These are phyloP conservation scores for Diaprepes abbreviatus DNA, from an alignment of 2,888 invertebrate species.

Conservation along the genomic window DNA sequence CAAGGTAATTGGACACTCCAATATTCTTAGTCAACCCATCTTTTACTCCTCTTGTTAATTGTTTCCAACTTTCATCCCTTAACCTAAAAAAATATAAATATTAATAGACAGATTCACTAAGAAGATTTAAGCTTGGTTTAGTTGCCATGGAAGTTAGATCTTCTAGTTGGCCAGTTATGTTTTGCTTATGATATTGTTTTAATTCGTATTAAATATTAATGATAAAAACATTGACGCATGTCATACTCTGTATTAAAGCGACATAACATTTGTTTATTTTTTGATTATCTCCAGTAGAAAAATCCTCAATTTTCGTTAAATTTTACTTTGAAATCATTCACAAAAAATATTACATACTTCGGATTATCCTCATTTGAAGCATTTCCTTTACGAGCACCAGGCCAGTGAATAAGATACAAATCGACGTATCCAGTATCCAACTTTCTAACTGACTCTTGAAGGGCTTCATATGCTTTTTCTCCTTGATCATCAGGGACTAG, in stretches of 20 bases:
- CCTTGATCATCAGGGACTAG: constrained; percentile 75
- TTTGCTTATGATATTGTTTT: too few species aligned
- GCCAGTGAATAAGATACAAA: constrained; percentile 87
- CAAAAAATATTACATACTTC: constrained; percentile 44
- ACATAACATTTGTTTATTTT: too few species aligned
- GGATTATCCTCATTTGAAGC: constrained; percentile 66
- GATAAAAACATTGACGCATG: too few species aligned
- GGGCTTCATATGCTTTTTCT: constrained; percentile 68
- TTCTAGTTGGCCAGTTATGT: too few species aligned
- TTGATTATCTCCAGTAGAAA: too few species aligned
- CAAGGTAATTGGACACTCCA: constrained; percentile 87
- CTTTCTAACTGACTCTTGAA: constrained; percentile 73
- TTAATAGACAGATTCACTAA: too few species aligned
- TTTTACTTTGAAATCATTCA: too few species aligned
- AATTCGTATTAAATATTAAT: too few species aligned
- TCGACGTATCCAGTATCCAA: constrained; percentile 80
- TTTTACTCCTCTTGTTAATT: constrained; percentile 75
- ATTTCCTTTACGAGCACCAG: constrained; percentile 73
- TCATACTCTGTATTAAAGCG: too few species aligned
- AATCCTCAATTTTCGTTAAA: too few species aligned
- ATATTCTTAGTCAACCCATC: constrained; percentile 76
- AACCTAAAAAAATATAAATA: constrained; percentile 28
- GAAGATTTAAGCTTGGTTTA: too few species aligned
- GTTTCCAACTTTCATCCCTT: constrained; percentile 77
- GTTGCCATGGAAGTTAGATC: too few species aligned